Evolutionary conservation across 2,888 invertebrate genomes (phyloP), one percentile per base, ranked within the genome.

Genomic region (Unio delphinus): DNA sequence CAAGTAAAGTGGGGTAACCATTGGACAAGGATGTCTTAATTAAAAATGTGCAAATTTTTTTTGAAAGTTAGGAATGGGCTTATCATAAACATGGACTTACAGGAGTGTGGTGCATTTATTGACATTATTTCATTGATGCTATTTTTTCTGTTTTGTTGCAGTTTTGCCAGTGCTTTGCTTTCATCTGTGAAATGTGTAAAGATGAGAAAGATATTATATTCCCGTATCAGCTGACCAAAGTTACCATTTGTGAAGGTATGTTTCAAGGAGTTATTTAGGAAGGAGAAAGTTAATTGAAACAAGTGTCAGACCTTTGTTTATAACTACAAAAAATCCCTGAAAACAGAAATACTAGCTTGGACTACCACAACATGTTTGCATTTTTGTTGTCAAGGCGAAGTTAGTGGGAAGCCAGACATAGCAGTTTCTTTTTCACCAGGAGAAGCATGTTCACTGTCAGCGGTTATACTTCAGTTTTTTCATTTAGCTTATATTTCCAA

Each of bases 131-230:
- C 4, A 59, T 15, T 11, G 26, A 45, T 15, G 15, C 15, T 45
- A 15, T 15, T 45, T 11, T 45, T 45, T 45, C 45, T 45, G 45
- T 45, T 73, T 17, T 69, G 34, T 83, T 83, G 18, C 79, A 89
- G 88, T 79, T 87, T 65, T 90, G 90, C 71, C 87, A 84, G 58
- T 86, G 86, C 17, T 81, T 88, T 78, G 89, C 89, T n/a, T 89
- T 89, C 70, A 84, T 90, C 66, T 90, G 90, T 82, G 90, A 89
- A 66, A 76, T 89, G 70, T 90, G 90, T 68, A 78, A 82, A 57
- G 80, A 85, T 69, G 82, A 75, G 18, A 70, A 80, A 57, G 87
- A 87, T 65, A 77, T 89, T 20, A 85, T 90, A 66, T 90, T 87
- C 72, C 90, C 89, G 55, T 89, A 88, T 76, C 87, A 90, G 69